Evolutionary conservation across 2,113 vertebrate species (phyloP).

Genomic region (Phaethon lepturus): DNA sequence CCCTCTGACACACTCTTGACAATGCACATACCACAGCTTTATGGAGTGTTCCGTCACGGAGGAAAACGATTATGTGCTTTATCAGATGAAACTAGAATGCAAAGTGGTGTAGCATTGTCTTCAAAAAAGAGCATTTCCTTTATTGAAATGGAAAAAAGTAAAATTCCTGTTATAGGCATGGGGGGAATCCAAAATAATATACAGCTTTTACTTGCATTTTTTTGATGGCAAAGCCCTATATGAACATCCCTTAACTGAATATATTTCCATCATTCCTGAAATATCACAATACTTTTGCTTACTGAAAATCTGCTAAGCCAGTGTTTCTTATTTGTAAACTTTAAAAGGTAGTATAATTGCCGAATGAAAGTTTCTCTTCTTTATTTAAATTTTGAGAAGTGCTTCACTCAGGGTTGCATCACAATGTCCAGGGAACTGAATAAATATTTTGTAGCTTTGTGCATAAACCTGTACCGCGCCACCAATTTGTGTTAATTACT

Average conservation of each 20-base stretch:
- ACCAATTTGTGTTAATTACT: background rate
- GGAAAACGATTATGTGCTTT: background rate
- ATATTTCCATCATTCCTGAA: background rate
- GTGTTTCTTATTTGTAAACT: background rate
- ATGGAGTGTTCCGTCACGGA: fast-evolving
- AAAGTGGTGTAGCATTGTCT: background rate
- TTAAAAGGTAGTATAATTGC: background rate
- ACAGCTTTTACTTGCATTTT: background rate
- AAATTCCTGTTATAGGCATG: background rate
- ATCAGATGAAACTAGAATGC: background rate
- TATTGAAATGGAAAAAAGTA: background rate
- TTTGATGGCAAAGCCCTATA: fast-evolving
- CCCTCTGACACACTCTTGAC: background rate
- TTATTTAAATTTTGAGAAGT: background rate
- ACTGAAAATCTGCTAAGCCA: background rate
- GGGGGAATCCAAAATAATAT: background rate
- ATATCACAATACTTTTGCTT: background rate
- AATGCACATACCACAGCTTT: background rate
- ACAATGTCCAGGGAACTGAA: background rate
- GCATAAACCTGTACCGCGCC: background rate
- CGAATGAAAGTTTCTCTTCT: background rate
- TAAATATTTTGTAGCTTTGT: background rate
- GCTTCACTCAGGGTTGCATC: background rate
- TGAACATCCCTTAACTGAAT: background rate
- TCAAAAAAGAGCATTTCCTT: background rate